Evolutionary conservation across 2,888 invertebrate genomes (phyloP).

Genomic region (Eilema caniola): DNA sequence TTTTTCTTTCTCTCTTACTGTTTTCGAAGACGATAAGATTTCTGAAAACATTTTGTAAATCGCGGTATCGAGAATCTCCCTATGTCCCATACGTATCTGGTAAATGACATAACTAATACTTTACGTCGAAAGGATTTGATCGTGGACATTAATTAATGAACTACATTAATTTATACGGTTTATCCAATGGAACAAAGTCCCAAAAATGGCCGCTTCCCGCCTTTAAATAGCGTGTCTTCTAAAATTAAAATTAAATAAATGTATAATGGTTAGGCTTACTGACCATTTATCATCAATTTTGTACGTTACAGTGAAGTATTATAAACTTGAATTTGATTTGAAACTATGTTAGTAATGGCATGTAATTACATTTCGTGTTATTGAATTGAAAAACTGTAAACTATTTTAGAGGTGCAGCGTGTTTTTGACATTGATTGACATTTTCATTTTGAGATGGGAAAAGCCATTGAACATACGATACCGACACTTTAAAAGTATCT

Average conservation of each 20-base stretch:
- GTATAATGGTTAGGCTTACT: neutral
- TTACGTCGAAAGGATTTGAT: neutral
- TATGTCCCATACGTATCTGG: neutral
- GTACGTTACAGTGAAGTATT: neutral
- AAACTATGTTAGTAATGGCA: neutral
- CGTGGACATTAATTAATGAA: slow-evolving; percentile 10
- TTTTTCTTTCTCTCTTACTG: too few relatives aligned
- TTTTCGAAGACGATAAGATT: too few relatives aligned
- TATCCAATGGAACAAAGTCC: neutral
- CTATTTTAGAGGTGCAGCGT: too few relatives aligned
- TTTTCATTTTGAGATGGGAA: too few relatives aligned
- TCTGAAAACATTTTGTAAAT: neutral
- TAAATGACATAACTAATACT: neutral
- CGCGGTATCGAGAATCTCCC: neutral
- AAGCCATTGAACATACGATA: too few relatives aligned
- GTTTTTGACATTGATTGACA: too few relatives aligned
- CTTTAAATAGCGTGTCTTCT: slow-evolving; percentile 2
- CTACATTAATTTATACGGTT: slow-evolving; percentile 7
- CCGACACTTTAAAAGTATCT: too few relatives aligned
- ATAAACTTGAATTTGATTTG: neutral
- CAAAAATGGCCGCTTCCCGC: neutral
- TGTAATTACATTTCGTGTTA: neutral
- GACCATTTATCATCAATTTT: neutral
- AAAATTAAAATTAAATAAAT: neutral
- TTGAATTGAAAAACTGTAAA: too few relatives aligned